Evolutionary conservation across 2,113 vertebrate species (phyloP).

Genomic region (Corythaeola cristata): DNA sequence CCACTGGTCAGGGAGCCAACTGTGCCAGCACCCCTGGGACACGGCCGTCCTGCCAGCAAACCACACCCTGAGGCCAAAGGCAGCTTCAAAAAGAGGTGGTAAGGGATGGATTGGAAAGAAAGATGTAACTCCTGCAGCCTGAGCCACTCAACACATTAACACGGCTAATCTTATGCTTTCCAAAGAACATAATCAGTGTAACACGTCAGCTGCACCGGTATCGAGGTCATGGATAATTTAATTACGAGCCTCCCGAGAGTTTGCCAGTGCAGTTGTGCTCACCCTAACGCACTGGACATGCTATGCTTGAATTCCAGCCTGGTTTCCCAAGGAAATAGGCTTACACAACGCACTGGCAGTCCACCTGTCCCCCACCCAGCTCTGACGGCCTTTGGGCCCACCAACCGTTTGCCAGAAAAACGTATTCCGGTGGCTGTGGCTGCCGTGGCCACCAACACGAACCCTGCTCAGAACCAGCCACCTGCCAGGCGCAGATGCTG

Average conservation of each 20-base stretch:
- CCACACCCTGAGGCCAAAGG: accelerated
- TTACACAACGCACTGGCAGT: accelerated
- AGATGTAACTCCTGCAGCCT: background rate
- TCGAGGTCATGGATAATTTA: conserved; percentile 9
- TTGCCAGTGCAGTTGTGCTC: background rate
- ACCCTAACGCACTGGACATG: background rate
- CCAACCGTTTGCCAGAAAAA: background rate
- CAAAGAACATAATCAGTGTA: background rate
- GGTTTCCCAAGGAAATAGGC: background rate
- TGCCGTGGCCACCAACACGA: background rate
- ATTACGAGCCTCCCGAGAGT: background rate
- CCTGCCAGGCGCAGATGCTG: background rate
- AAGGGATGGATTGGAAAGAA: background rate
- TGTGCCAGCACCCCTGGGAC: background rate
- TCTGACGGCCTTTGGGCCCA: accelerated
- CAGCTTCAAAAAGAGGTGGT: background rate
- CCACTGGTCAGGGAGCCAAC: accelerated
- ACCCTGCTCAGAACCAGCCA: background rate
- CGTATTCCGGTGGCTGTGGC: background rate
- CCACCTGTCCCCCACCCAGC: background rate
- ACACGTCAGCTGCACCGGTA: background rate
- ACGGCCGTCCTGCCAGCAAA: background rate
- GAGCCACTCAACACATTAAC: background rate
- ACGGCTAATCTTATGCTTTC: background rate
- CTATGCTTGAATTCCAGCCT: background rate